These are phyloP conservation scores for Hyphantria cunea DNA, from an alignment of 1,140 invertebrate species.

Conservation along the genomic window DNA sequence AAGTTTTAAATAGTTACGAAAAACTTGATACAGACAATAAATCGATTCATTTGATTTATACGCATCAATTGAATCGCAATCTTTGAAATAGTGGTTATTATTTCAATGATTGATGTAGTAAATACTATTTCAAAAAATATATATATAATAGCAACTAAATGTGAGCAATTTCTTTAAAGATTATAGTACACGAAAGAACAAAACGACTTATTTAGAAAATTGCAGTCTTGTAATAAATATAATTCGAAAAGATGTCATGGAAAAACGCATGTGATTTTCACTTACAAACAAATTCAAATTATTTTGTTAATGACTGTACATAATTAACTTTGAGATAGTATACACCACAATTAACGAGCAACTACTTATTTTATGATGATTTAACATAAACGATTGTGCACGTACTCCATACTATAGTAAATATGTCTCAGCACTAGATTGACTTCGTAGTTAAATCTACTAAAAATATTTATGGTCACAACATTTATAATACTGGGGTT, in stretches of 20 bases:
- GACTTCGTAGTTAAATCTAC: constrained; percentile 23
- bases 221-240: too few species aligned
- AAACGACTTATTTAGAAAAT: too few species aligned
- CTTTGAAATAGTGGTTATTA: too few species aligned
- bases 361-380: constrained; percentile 14
- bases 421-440: constrained; percentile 23
- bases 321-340: constrained; percentile 18
- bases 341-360: constrained; percentile 27
- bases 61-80: too few species aligned
- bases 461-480: constrained; percentile 4
- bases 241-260: neutral
- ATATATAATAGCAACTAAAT: too few species aligned
- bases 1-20: too few species aligned
- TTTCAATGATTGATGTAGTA: too few species aligned
- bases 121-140: too few species aligned
- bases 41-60: too few species aligned
- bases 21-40: too few species aligned
- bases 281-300: neutral
- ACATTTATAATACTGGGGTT: constrained; percentile 26
- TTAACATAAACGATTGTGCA: constrained; percentile 44
- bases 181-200: too few species aligned
- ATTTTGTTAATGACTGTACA: constrained; percentile 24
- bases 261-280: neutral
- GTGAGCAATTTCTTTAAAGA: too few species aligned
- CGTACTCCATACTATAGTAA: constrained; percentile 29